Percentiles rank a stretch among this genome's conserved stretches.
Conservation (phyloP, 2,113 vertebrate genomes). For the Pygoscelis adeliae region DNA sequence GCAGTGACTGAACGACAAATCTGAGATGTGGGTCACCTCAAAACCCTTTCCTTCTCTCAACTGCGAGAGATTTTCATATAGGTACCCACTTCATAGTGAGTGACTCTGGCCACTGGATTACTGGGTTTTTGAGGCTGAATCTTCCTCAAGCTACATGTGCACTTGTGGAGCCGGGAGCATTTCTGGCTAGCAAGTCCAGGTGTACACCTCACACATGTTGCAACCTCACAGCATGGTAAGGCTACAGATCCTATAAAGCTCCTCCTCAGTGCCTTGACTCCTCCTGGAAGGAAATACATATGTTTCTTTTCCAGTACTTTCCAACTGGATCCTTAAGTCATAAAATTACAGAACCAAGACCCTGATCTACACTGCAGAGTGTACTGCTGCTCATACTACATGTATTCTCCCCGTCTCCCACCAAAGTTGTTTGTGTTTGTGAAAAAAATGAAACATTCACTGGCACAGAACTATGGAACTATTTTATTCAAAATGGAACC, state of each 20-base stretch:
- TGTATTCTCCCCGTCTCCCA: background rate
- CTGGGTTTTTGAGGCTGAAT: background rate
- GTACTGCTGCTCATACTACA: too few relatives aligned
- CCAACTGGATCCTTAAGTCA: background rate
- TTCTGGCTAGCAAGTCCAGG: background rate
- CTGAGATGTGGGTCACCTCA: background rate
- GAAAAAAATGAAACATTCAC: background rate
- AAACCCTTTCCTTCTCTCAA: background rate
- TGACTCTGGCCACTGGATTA: background rate
- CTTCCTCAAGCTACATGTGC: background rate
- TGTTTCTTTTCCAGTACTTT: background rate
- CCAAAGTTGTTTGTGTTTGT: background rate
- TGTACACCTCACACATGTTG: background rate
- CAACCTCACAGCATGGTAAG: background rate
- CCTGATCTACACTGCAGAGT: background rate
- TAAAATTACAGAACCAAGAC: background rate
- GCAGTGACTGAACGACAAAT: background rate
- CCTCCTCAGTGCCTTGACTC: background rate
- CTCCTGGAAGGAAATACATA: background rate
- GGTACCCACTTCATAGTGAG: background rate
- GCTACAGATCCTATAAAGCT: background rate
- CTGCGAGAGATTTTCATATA: background rate
- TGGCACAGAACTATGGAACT: background rate
- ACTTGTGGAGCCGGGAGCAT: background rate
- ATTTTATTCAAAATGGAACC: background rate